These are phyloP conservation scores for Seira musarum DNA, from an alignment of 2,888 invertebrate species.

Conservation along the genomic window DNA sequence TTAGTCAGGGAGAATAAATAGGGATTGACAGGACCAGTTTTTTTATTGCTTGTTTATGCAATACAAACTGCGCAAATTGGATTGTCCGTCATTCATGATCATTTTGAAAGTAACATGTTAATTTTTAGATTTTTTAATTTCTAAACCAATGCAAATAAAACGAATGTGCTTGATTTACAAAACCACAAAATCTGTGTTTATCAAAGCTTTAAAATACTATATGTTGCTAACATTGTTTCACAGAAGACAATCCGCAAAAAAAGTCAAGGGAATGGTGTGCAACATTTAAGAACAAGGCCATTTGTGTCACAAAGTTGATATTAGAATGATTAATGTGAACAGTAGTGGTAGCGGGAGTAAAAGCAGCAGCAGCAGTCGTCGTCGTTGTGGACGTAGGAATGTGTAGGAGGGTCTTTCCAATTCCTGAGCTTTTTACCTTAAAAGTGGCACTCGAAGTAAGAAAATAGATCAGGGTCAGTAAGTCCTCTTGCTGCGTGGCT, in stretches of 20 bases:
- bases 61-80: background rate
- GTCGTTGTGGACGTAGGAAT: background rate
- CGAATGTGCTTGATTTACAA: too few relatives aligned
- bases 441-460: slow-evolving; percentile 38
- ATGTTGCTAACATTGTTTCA: background rate
- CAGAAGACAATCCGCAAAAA: slow-evolving; percentile 21
- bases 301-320: slow-evolving; percentile 49
- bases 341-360: background rate
- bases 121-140: too few relatives aligned
- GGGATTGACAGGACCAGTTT: background rate
- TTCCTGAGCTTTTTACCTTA: slow-evolving; percentile 39
- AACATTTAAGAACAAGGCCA: slow-evolving; percentile 44
- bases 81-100: too few relatives aligned
- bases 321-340: slow-evolving; percentile 53
- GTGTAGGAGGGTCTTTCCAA: slow-evolving; percentile 19
- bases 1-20: background rate
- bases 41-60: background rate
- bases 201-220: too few relatives aligned
- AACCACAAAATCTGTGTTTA: too few relatives aligned
- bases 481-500: slow-evolving; percentile 24
- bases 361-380: slow-evolving; percentile 2
- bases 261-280: slow-evolving; percentile 30
- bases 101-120: too few relatives aligned
- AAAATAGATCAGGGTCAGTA: slow-evolving; percentile 57
- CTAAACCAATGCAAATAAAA: too few relatives aligned